These are phyloP conservation scores for Chlorodrepanis virens DNA, from an alignment of 2,113 vertebrate genomes.

Conservation along the genomic window DNA sequence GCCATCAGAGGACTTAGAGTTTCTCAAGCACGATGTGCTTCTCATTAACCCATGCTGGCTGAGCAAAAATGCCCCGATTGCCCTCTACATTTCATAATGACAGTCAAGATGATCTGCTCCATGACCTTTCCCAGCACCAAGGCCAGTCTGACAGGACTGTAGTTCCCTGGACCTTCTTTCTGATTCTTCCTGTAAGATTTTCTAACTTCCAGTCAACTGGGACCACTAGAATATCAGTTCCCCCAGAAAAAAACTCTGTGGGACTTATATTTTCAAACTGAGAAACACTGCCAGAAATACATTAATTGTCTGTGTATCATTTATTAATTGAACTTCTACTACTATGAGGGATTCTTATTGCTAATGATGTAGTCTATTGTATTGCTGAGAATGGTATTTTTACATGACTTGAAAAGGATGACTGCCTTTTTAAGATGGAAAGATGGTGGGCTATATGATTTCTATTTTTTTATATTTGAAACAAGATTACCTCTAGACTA, in stretches of 20 bases:
- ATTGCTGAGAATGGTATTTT: slow-evolving; percentile 7
- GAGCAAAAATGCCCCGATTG: neutral
- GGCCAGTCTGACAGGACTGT: neutral
- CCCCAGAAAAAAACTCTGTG: neutral
- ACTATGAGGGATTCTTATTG: neutral
- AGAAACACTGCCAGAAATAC: neutral
- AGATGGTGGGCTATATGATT: neutral
- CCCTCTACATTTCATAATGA: too few species aligned
- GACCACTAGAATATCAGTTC: neutral
- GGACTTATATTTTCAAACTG: neutral
- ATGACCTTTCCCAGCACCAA: neutral
- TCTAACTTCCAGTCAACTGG: neutral
- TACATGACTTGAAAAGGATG: neutral
- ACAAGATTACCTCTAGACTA: neutral
- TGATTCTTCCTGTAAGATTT: neutral
- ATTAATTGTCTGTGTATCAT: neutral
- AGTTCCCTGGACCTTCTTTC: neutral
- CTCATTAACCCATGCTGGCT: neutral
- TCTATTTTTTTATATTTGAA: neutral
- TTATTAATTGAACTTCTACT: neutral
- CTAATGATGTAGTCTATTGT: neutral
- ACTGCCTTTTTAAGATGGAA: neutral
- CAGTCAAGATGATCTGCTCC: neutral
- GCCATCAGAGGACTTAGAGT: neutral
- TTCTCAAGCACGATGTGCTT: neutral